Percentiles rank a stretch among this genome's conserved stretches.
phyloP scores from a whole-genome alignment of 2,113 vertebrate species.

The Protobothrops flavoviridis region DNA sequence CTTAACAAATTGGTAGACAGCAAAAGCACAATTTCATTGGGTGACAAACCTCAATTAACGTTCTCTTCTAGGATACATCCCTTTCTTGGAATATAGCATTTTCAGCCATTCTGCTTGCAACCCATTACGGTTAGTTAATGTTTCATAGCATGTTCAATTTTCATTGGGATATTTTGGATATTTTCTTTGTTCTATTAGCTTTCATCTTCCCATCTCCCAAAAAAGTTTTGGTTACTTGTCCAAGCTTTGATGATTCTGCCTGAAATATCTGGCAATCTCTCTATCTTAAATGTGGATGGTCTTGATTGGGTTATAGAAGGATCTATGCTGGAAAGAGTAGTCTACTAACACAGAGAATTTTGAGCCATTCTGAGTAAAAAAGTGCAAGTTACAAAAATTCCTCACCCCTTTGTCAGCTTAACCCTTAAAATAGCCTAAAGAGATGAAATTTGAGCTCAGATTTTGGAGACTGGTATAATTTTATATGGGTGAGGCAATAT shows the following conservation, averaged over 20 bases:
- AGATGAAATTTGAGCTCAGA: neutral
- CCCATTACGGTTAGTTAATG: neutral
- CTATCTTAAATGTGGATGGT: neutral
- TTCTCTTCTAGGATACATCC: neutral
- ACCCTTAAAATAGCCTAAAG: neutral
- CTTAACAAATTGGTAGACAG: neutral
- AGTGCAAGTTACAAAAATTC: neutral
- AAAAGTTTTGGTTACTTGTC: neutral
- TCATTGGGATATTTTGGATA: neutral
- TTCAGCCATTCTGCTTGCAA: neutral
- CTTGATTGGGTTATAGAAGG: neutral
- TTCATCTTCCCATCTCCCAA: neutral
- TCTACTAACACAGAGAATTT: neutral
- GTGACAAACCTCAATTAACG: neutral
- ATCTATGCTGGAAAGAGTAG: neutral
- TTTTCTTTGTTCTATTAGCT: neutral
- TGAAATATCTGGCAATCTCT: neutral
- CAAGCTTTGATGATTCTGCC: neutral
- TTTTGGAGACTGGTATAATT: neutral
- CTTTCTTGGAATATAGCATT: neutral
- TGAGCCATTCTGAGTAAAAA: neutral
- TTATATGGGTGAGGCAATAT: neutral
- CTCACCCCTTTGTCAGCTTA: neutral
- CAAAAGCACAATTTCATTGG: neutral
- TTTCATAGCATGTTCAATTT: neutral